A percentile compares a stretch with the other conserved stretches of the same genome.
Evolutionary conservation across 2,113 vertebrate species (phyloP).

Genomic region (Holacanthus passer): DNA sequence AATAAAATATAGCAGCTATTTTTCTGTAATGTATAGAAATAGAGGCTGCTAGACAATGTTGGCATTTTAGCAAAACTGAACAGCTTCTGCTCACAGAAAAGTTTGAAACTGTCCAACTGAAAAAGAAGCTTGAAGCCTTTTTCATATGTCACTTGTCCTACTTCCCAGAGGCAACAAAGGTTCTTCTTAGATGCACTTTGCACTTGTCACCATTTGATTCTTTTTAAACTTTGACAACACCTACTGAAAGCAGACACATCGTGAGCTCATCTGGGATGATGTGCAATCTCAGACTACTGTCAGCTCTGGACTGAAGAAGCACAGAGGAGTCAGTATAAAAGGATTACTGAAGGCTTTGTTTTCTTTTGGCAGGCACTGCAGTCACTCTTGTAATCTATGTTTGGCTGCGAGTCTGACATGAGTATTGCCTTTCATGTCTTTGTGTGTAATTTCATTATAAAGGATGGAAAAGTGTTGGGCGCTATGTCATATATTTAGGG

Average conservation of each 20-base stretch:
- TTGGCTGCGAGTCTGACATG: constrained; percentile 56
- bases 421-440: constrained; percentile 44
- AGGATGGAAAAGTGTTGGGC: constrained; percentile 29
- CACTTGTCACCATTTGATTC: constrained; percentile 44
- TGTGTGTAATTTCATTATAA: constrained; percentile 52
- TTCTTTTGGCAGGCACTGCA: constrained; percentile 61
- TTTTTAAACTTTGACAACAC: constrained; percentile 23
- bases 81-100: not conserved
- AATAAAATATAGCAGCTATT: constrained; percentile 20
- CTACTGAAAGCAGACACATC: constrained; percentile 45
- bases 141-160: constrained; percentile 40
- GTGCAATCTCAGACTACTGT: constrained; percentile 52
- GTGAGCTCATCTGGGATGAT: constrained; percentile 60
- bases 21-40: constrained; percentile 22
- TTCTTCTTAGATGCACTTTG: constrained; percentile 34
- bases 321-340: constrained; percentile 62
- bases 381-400: constrained; percentile 67
- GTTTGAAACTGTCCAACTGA: constrained; percentile 6
- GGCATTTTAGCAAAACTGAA: constrained; percentile 14
- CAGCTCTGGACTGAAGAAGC: constrained; percentile 35
- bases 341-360: constrained; percentile 74
- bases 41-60: constrained; percentile 20
- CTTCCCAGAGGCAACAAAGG: constrained; percentile 52
- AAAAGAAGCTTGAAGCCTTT: constrained; percentile 6
- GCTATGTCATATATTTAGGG: constrained; percentile 18